Evolutionary conservation across 2,888 invertebrate species (phyloP), one percentile per base, ranked within the genome.

Genomic region (Dyspetes luteomarginatus): DNA sequence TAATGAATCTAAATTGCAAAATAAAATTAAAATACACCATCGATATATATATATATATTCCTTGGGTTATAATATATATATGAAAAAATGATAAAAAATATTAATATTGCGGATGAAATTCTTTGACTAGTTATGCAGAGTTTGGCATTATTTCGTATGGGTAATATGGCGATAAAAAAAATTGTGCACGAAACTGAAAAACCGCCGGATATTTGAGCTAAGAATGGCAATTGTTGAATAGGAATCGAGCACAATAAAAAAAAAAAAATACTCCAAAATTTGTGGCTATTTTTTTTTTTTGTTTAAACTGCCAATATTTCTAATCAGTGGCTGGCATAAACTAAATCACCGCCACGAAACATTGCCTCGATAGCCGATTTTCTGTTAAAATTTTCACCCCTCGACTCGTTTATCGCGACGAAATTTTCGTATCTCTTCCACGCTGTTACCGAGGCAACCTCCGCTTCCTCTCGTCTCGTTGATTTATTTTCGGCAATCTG

Each of bases 391-490:
- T 88, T 85, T 56, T 85, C 85, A 67, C 90, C 91, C 41, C 83
- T 85, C 12, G 89, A 86, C 67, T 90, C 88, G 83, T 91, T 88
- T 77, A 87, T 79, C 48, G 88, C 85, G 65, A 90, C 86, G 56
- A 90, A 86, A 73, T 88, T 88, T 75, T 89, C 88, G 75, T 91
- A 91, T 84, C 89, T 89, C 64, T 86, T 88, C 91, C 91, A 92
- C 0, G 92, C 92, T 24, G 90, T 91, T 19, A 85, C 84, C 82
- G 88, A 87, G 52, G 88, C 88, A 83, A 84, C 85, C 83, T 89
- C 88, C 86, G 85, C 85, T 88, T 88, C 86, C 85, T 85, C 78
- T 76, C 82, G 86, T 64, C 81, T 86, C 84, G 87, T 87, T 24
- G 68, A 79, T 60, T 84, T 82, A 26, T 72, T 81, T 45, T 86